Conservation (phyloP, 2,888 invertebrate genomes). For the Stenodema calcarata region DNA sequence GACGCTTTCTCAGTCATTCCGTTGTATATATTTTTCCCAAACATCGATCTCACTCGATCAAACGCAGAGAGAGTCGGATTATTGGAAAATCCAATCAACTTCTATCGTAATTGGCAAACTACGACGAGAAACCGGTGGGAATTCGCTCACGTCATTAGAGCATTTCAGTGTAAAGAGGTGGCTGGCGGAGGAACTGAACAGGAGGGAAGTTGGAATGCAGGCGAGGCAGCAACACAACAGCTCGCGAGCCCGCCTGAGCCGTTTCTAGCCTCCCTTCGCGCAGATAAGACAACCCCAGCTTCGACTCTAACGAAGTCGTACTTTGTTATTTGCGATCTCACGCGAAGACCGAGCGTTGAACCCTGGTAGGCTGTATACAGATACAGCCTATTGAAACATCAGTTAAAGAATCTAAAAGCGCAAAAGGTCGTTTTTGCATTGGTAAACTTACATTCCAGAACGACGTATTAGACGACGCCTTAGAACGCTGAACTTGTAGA, state of each 20-base stretch:
- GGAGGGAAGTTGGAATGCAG: background rate
- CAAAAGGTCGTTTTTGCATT: background rate
- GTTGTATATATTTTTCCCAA: no score
- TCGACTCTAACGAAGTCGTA: conserved; percentile 3
- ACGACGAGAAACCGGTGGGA: background rate
- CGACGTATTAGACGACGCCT: no score
- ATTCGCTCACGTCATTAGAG: background rate
- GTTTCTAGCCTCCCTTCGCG: background rate
- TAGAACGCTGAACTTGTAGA: no score
- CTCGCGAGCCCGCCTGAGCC: background rate
- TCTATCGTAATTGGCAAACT: no score
- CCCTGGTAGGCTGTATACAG: background rate
- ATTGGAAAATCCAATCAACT: no score
- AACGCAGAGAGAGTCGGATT: no score
- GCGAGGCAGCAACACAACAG: background rate
- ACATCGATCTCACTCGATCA: no score
- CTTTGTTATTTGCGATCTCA: conserved; percentile 15
- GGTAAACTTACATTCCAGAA: no score
- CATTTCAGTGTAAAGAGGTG: background rate
- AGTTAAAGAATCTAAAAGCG: background rate
- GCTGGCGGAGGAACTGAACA: background rate
- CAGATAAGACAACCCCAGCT: background rate
- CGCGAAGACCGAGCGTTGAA: conserved; percentile 15
- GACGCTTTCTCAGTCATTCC: no score
- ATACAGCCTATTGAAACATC: background rate